Evolutionary conservation across 1,140 invertebrate species (phyloP), one percentile per base, ranked within the genome.

Genomic region (Nilaparvata lugens): DNA sequence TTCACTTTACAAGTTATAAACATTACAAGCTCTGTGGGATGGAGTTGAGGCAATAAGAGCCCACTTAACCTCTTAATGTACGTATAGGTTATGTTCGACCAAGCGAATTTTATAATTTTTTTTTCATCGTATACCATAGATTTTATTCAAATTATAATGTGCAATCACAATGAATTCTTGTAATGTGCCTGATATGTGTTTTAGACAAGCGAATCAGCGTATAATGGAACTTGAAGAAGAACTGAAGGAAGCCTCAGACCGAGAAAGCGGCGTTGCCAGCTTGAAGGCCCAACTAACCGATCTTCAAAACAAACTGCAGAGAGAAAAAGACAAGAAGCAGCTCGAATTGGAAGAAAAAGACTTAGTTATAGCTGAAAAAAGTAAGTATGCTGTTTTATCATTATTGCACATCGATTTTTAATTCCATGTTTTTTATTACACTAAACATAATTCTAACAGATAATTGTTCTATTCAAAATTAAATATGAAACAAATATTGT

Each of bases 191-290:
- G 9, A 6, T 35, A 9, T 52, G 52, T 45, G 19, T 65, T 60
- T 24, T 31, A 81, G 88, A 59, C 80, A 85, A 64, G 80, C 83
- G 1, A 91, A 89, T 74, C 86, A 91, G 68, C 79, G 78, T 56
- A 87, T 92, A 62, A 76, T 93, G 73, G 87, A 91, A 73, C 74
- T 93, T 31, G 88, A 93, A 72, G 83, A 63, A 1, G 66, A 70
- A 60, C 48, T 67, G n/a, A 67, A 64, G 63, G 69, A 66, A 38
- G 45, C 60, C 14, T 51, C 31, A n/a, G 65, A 68, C 43, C 57
- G 52, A 42, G 65, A 63, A 53, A 56, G 62, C 42, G 58, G 54
- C 42, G 45, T 19, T 28, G 31, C 57, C 53, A 61, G 43, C 25
- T 60, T 56, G 16, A 64, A 63, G 56, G 60, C 61, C n/a, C 53